Evolutionary conservation across 23 tunicate species (phyloP).

Genomic region (Halocynthia aurantium): DNA sequence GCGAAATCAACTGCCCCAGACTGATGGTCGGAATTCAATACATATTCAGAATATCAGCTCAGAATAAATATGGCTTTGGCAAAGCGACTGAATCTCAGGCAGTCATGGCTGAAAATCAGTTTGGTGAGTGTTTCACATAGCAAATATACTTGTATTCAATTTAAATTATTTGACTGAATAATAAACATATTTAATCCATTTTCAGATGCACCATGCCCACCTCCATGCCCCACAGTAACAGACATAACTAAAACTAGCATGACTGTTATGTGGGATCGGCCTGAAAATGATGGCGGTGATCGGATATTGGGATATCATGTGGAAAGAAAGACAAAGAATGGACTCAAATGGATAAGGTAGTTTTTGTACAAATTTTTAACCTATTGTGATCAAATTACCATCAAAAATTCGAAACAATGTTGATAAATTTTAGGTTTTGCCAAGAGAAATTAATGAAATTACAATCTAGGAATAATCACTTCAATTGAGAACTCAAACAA

Average conservation of each 20-base stretch:
- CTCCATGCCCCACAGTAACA: neutral
- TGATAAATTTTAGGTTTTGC: neutral
- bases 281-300: slow-evolving; percentile 56
- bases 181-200: neutral
- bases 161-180: neutral
- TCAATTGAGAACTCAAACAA: neutral
- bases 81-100: slow-evolving; percentile 13
- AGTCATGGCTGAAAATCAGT: slow-evolving; percentile 27
- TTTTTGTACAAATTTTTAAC: neutral
- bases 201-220: slow-evolving; percentile 19
- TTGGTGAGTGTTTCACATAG: slow-evolving; percentile 1
- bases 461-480: neutral
- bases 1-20: slow-evolving; percentile 28
- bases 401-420: neutral
- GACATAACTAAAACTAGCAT: slow-evolving; percentile 45
- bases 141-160: neutral
- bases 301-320: slow-evolving; percentile 63
- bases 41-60: slow-evolving; percentile 45
- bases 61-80: slow-evolving; percentile 35
- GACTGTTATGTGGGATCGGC: slow-evolving; percentile 64
- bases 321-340: slow-evolving; percentile 71
- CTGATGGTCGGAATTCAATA: slow-evolving; percentile 37
- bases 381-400: neutral
- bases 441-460: too few species aligned
- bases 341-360: slow-evolving; percentile 55